Base-by-base conservation (phyloP, 2,888 invertebrate species). In the Ectobius pallidus region DNA sequence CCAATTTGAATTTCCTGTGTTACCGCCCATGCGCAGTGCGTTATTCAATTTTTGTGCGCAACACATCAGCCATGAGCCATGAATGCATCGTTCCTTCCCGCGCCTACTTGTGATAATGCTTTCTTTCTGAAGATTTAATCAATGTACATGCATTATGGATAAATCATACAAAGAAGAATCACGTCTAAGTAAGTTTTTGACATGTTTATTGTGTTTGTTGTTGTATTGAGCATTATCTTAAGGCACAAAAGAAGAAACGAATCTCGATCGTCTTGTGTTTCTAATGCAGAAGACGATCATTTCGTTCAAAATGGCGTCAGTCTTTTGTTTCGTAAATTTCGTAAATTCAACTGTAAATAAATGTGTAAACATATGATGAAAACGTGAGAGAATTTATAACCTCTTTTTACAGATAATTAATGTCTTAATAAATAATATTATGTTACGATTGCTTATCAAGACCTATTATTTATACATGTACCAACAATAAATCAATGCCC, bases 251-350 rank as follows among this genome's bases (percentile, higher is more conserved):
- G 58, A 55, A 71, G 71, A 68, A 72, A 72, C 71, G 71, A 72
- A 72, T 67, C 67, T 55, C 67, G 71, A 55, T 72, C 71, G 71
- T 72, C 71, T 72, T 72, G 71, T 72, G 71, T 72, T 72, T 72
- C 52, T 72, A 44, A 27, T 58, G 71, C 68, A 72, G 67, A 72
- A 72, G 71, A 72, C 71, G 67, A 72, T 72, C 71, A 70, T 70
- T 61, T 61, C 32, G 46, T 44, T 67, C 71, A 72, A 65, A 67
- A 72, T 72, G 71, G 71, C 71, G 71, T 58, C 71, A 58, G 65
- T 72, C 71, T 72, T 72, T 72, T 72, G 71, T 72, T 72, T 63
- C 65, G 34, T 63, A 52, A 63, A 63, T 71, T 46, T 32, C 61
- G n/a, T 61, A 68, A 58, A 44, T 68, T 67, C 42, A 71, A 71